Conservation (phyloP, 2,888 invertebrate species). For the Ctenicera cuprea region DNA sequence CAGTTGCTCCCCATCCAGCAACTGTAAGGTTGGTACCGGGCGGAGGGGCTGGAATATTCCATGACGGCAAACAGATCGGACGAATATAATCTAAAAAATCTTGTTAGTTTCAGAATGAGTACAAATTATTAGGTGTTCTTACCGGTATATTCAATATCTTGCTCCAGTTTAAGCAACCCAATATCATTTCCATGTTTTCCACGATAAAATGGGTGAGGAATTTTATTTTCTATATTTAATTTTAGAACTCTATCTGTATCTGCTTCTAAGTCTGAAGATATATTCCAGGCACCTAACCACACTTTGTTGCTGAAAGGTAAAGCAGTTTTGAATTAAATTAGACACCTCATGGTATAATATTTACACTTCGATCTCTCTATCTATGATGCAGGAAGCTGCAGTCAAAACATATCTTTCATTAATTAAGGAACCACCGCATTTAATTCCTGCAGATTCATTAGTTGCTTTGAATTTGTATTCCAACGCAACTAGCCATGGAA, state of each 20-base stretch:
- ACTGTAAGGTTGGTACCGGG: neutral
- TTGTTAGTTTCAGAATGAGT: no score
- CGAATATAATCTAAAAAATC: slow-evolving; percentile 27
- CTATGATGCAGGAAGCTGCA: slow-evolving; percentile 75
- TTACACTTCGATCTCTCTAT: neutral
- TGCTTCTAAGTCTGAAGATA: neutral
- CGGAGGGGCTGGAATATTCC: neutral
- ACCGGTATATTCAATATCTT: slow-evolving; percentile 72
- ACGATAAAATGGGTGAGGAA: slow-evolving; percentile 17
- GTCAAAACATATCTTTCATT: slow-evolving; percentile 73
- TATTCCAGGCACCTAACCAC: neutral
- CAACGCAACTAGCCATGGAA: slow-evolving; percentile 7
- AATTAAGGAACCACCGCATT: neutral
- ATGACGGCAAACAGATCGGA: slow-evolving; percentile 26
- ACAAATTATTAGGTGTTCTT: slow-evolving; percentile 41
- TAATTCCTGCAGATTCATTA: neutral
- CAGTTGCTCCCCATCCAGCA: slow-evolving; percentile 11
- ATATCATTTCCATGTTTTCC: slow-evolving; percentile 61
- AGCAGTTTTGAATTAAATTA: no score
- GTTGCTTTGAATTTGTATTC: neutral
- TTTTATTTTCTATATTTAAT: slow-evolving; percentile 5
- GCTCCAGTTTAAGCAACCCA: slow-evolving; percentile 73
- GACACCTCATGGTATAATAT: no score
- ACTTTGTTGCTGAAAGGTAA: neutral
- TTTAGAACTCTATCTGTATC: no score